Evolutionary conservation across 1,140 invertebrate genomes (phyloP), one percentile per base, ranked within the genome.

Genomic region (Drosophila simulans): DNA sequence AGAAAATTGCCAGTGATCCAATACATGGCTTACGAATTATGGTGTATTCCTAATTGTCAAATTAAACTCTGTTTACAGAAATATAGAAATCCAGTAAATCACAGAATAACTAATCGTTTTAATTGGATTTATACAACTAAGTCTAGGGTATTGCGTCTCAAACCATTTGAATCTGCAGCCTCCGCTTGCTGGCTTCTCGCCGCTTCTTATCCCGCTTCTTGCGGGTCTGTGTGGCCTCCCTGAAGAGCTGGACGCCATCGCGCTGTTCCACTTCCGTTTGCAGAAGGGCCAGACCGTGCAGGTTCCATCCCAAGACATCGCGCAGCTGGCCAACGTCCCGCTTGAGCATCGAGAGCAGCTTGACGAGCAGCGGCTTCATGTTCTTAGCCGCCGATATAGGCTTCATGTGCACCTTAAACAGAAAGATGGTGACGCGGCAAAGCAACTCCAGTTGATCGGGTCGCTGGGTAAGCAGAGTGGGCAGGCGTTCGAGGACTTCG

Each of bases 291-390:
- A 99, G 93, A 0, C 96, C 97, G 91, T 97, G 96, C 49, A 97
- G 92, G 93, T 99, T 99, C 91, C 96, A 97, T 4, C 97, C 98
- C 56, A 98, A 93, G 52, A 95, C 94, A 93, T 99, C 97, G 95
- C 98, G 91, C 20, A 82, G 58, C 15, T 85, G 64, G 10, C 71
- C 57, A 0, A 92, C 76, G 22, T 82, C 88, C 12, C 53, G 42
- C 15, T 90, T 83, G 1, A 93, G 74, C 46, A 80, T 54, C 5
- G 27, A 46, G 0, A 92, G 70, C 4, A 92, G 69, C 20, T 78
- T 76, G 3, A 79, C 94, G 48, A 98, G 91, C 27, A 95, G 93
- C 20, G 95, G 94, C 45, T 97, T 92, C 53, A 98, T 92, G 42
- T 94, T 92, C 45, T 94, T 92, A 88, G 95, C 96, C 8, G 95